Base-by-base conservation (phyloP, 1,140 invertebrate genomes). In the Diorhabda carinulata region DNA sequence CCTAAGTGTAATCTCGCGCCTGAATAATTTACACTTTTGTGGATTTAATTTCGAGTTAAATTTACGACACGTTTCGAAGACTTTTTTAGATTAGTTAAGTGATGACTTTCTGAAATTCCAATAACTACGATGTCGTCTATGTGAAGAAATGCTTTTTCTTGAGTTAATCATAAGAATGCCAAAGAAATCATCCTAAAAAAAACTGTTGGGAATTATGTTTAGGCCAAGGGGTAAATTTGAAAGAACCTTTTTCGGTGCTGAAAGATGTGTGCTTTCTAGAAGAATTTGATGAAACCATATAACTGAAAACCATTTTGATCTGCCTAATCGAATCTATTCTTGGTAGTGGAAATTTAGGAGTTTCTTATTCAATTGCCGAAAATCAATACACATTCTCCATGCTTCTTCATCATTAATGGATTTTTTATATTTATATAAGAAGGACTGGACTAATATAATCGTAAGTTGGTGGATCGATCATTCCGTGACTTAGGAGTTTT, bases 81-180 rank as follows among this genome's bases (percentile, higher is more conserved):
- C n/a, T n/a, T 43, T n/a, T 4, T 57, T 65, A 43, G 8, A 42
- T 62, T 42, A 4, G 61, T 40, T 62, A 44, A 41, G 61, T 40
- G 25, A 10, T 40, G 45, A 47, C 8, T 47, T 47, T 47, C 45
- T 47, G 45, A 47, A 5, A 47, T 47, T 4, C 9, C 57, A 4
- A 47, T 47, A 5, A 47, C 45, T 5, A 47, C 45, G 4, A 47
- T 47, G 8, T 47, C 45, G 45, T 47, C 45, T n/a, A 60, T 41
- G 47, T 52, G 47, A 44, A 43, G 40, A 43, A 41, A 64, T 64
- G 10, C 44, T 44, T 9, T 44, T 45, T 52, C 10, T 41, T 10
- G 7, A 56, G 5, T 57, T 5, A 56, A 57, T n/a, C 41, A 40
- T 61, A 56, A 60, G 67, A 42, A 43, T 47, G 63, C 42, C n/a